A percentile compares a stretch with the other conserved stretches of the same genome.
Conservation (phyloP, 1,140 invertebrate species). For the Drosophila sulfurigaster region DNA sequence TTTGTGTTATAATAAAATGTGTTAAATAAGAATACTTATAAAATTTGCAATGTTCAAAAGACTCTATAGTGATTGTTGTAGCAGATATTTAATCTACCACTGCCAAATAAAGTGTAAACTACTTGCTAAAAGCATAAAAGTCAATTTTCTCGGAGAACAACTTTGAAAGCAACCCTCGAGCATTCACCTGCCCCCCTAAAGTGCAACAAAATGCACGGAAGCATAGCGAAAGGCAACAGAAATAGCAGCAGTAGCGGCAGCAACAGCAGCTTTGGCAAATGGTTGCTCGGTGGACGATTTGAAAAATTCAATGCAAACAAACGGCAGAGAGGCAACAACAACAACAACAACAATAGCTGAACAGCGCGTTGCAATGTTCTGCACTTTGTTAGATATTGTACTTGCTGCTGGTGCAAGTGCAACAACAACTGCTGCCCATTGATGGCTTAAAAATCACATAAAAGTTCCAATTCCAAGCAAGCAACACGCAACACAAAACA, state of each 20-base stretch:
- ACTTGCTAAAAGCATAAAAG: not conserved
- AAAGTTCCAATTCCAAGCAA: conserved; percentile 49
- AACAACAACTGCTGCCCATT: conserved; percentile 30
- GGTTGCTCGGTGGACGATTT: conserved; percentile 63
- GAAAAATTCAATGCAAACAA: conserved; percentile 74
- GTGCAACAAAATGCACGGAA: conserved; percentile 74
- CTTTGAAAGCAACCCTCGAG: conserved; percentile 39
- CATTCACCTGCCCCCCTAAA: conserved; percentile 37
- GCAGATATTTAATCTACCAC: too few species aligned
- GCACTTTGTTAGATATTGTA: conserved; percentile 43
- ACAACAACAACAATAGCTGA: conserved; percentile 11
- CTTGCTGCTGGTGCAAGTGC: not conserved
- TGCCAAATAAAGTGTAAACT: not conserved
- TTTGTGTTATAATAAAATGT: too few species aligned
- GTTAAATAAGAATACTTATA: too few species aligned
- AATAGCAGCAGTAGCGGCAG: conserved; percentile 29
- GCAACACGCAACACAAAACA: conserved; percentile 50
- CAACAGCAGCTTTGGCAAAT: conserved; percentile 69
- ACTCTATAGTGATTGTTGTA: too few species aligned
- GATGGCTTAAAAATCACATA: conserved; percentile 66
- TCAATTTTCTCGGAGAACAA: conserved; percentile 4
- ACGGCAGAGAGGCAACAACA: conserved; percentile 37
- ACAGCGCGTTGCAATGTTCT: conserved; percentile 44
- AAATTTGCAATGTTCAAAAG: too few species aligned
- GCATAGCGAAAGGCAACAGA: conserved; percentile 46